Percentiles rank a stretch among this genome's conserved stretches.
phyloP scores from a whole-genome alignment of 2,888 invertebrate species.

The Apamea epomidion region DNA sequence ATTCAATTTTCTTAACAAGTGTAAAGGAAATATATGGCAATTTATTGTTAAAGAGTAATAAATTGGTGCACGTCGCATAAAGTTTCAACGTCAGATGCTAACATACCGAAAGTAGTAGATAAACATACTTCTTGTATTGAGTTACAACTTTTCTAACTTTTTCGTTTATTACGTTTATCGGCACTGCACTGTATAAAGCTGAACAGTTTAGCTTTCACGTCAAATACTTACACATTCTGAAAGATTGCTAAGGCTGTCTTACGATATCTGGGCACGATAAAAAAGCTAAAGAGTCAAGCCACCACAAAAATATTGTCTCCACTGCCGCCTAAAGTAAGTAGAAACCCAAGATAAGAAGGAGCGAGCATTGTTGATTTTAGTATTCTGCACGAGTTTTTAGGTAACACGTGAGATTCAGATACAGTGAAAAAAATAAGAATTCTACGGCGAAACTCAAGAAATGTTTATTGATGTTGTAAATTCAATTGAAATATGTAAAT shows the following conservation, averaged over 20 bases:
- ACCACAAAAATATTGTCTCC: slow-evolving; percentile 66
- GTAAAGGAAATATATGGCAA: background rate
- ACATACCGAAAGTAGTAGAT: background rate
- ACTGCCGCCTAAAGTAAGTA: slow-evolving; percentile 58
- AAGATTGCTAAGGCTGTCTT: slow-evolving; percentile 30
- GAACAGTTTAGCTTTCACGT: background rate
- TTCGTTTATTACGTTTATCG: background rate
- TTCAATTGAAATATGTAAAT: slow-evolving; percentile 53
- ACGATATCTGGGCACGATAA: slow-evolving; percentile 53
- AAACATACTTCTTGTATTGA: background rate
- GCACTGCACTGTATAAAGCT: background rate
- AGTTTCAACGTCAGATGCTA: background rate
- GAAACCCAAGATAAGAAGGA: slow-evolving; percentile 63
- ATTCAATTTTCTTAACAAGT: slow-evolving; percentile 6
- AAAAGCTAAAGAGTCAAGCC: slow-evolving; percentile 56
- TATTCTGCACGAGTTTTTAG: slow-evolving; percentile 61
- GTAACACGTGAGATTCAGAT: slow-evolving; percentile 47
- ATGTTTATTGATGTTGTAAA: slow-evolving; percentile 44
- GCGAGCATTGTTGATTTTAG: slow-evolving; percentile 65
- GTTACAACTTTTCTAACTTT: background rate
- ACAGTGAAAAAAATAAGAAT: slow-evolving; percentile 29
- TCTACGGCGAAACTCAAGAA: slow-evolving; percentile 2
- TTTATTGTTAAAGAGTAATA: background rate
- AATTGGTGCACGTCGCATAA: background rate
- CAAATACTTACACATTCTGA: slow-evolving; percentile 26